Conservation (phyloP, 2,797 vertebrate genomes). For the Clarias fuscus region DNA sequence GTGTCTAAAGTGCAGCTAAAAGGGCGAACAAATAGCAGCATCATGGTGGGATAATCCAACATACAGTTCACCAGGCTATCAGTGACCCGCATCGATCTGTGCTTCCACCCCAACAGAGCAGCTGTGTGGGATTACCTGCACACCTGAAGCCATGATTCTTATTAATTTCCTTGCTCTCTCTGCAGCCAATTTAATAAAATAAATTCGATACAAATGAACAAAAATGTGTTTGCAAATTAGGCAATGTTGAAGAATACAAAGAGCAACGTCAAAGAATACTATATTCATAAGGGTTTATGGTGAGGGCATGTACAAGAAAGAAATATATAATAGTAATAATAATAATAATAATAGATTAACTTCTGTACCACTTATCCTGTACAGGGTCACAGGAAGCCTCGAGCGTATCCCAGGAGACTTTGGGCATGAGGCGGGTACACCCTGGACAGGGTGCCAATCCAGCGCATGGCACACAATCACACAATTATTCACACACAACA, state of each 20-base stretch:
- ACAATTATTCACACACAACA: too few relatives aligned
- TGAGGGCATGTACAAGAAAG: not conserved
- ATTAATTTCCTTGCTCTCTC: too few relatives aligned
- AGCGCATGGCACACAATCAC: too few relatives aligned
- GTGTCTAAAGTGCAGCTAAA: constrained; percentile 23
- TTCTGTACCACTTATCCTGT: too few relatives aligned
- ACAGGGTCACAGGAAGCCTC: too few relatives aligned
- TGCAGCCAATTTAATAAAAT: not conserved
- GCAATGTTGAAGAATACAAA: too few relatives aligned
- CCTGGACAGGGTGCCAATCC: too few relatives aligned
- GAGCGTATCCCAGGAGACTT: too few relatives aligned
- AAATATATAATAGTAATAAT: not conserved
- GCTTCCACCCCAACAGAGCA: constrained; percentile 1
- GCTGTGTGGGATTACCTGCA: not conserved
- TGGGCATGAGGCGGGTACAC: too few relatives aligned
- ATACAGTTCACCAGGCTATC: constrained; percentile 11
- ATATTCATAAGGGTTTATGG: not conserved
- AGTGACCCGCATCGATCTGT: constrained; percentile 14
- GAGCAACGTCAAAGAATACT: too few relatives aligned
- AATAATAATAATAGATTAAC: not conserved
- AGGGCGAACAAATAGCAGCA: constrained; percentile 5
- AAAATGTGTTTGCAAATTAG: not conserved
- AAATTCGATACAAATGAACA: not conserved
- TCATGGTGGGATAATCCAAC: constrained; percentile 21
- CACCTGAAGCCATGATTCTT: not conserved